Evolutionary conservation across 2,113 vertebrate species (phyloP).

Genomic region (Furnarius figulus): DNA sequence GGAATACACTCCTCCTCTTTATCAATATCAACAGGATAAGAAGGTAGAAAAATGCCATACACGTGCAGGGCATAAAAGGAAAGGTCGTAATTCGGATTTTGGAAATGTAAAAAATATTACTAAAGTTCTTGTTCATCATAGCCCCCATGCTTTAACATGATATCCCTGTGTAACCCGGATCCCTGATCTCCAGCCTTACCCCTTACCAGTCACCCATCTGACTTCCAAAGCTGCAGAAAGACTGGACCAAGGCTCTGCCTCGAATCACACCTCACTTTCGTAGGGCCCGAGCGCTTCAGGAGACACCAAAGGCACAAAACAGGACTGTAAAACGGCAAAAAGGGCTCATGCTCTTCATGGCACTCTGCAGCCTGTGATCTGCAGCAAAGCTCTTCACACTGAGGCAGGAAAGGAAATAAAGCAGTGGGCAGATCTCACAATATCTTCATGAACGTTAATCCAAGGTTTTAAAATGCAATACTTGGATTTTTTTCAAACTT

Average conservation of each 20-base stretch:
- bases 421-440: background rate
- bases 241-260: background rate
- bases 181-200: background rate
- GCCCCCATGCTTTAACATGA: rapidly evolving
- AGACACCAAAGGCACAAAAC: background rate
- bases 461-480: background rate
- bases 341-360: background rate
- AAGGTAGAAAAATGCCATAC: background rate
- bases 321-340: background rate
- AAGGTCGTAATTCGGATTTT: background rate
- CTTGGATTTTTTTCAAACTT: background rate
- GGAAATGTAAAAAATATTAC: background rate
- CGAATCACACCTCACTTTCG: background rate
- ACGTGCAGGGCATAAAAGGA: background rate
- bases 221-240: background rate
- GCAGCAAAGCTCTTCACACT: background rate
- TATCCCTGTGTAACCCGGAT: background rate
- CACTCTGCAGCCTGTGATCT: background rate
- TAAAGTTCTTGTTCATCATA: background rate
- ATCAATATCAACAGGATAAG: background rate
- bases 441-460: background rate
- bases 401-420: background rate
- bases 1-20: background rate
- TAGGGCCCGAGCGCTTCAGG: background rate
- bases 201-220: background rate